phyloP scores from a whole-genome alignment of 2,888 invertebrate species.

The Sclerodermus sp. region DNA sequence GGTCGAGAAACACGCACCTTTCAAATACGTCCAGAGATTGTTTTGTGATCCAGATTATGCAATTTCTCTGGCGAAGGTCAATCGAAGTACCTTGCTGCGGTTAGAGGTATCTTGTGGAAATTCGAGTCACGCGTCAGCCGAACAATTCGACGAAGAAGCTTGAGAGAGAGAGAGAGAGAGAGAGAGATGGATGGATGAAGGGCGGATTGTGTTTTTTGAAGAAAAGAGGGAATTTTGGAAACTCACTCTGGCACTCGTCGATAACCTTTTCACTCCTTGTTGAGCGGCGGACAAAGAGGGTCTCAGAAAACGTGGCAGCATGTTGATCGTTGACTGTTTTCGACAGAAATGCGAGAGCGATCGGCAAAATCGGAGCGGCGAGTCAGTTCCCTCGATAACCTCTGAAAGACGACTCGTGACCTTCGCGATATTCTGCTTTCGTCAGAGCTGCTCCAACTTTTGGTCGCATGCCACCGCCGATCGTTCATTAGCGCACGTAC shows the following conservation, averaged over 20 bases:
- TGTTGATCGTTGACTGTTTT: constrained; percentile 23
- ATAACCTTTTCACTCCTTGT: constrained; percentile 46
- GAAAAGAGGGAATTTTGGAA: no score
- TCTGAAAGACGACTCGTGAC: constrained; percentile 26
- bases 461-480: constrained; percentile 4
- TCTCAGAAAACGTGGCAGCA: constrained; percentile 49
- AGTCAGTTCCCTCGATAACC: constrained; percentile 16
- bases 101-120: no score
- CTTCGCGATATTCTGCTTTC: constrained; percentile 17
- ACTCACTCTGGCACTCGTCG: constrained; percentile 48
- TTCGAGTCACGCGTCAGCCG: no score
- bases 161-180: no score
- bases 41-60: no score
- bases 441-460: constrained; percentile 6
- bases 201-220: constrained; percentile 2
- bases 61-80: no score
- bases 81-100: no score
- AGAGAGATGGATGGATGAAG: no score
- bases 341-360: not conserved
- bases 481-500: not conserved
- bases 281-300: constrained; percentile 40
- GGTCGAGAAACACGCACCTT: no score
- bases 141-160: no score
- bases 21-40: no score
- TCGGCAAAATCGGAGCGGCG: not conserved